Evolutionary conservation across 2,113 vertebrate species (phyloP).

Genomic region (Cephalopterus ornatus): DNA sequence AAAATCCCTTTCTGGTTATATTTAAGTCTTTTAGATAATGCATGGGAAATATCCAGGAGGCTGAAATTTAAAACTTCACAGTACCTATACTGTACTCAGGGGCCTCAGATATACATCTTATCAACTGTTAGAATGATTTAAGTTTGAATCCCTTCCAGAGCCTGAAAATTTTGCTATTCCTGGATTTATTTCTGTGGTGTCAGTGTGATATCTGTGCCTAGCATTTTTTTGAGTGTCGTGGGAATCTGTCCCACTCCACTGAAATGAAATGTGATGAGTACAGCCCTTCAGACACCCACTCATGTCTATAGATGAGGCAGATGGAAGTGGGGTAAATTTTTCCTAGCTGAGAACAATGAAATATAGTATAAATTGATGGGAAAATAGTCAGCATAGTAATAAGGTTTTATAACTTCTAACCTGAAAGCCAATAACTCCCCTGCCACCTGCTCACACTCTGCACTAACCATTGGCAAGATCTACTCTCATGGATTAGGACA

Average conservation of each 20-base stretch:
- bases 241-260: background rate
- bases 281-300: background rate
- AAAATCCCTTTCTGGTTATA: background rate
- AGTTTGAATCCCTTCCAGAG: background rate
- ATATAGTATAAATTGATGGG: background rate
- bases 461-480: background rate
- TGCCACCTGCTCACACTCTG: background rate
- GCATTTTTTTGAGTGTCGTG: background rate
- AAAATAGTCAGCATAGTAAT: background rate
- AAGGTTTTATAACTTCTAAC: background rate
- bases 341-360: background rate
- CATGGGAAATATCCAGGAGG: background rate
- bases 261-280: background rate
- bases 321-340: background rate
- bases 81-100: background rate
- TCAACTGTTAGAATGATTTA: slow-evolving; percentile 16
- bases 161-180: slow-evolving; percentile 11
- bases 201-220: background rate
- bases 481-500: background rate
- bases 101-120: background rate
- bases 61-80: slow-evolving; percentile 2
- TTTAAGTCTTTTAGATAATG: background rate
- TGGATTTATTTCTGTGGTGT: background rate
- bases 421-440: background rate
- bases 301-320: background rate